Evolutionary conservation across 2,113 vertebrate genomes (phyloP).

Genomic region (Murina feae): DNA sequence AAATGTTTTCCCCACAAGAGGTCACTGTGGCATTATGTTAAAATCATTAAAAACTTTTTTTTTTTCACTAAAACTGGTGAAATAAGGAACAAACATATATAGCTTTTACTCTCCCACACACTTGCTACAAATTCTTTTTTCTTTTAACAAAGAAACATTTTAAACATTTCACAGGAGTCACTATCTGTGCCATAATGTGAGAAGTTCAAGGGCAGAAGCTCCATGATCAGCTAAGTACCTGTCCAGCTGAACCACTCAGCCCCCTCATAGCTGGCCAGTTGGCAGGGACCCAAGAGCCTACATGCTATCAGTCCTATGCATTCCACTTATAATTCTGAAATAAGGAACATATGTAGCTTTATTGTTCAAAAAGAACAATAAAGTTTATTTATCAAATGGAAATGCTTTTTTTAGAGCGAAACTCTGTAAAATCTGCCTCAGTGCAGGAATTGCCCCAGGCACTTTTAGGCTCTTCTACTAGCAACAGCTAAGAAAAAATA

Average conservation of each 20-base stretch:
- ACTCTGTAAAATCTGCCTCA: neutral
- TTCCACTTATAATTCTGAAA: neutral
- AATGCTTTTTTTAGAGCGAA: constrained; percentile 23
- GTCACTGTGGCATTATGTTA: constrained; percentile 70
- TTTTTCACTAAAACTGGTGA: neutral
- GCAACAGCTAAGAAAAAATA: neutral
- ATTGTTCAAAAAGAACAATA: too few relatives aligned
- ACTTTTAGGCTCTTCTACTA: neutral
- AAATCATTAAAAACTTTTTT: neutral
- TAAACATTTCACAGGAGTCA: neutral
- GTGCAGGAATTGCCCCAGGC: neutral
- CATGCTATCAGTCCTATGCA: neutral
- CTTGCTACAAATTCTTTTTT: neutral
- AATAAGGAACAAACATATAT: neutral
- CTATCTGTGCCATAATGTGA: neutral
- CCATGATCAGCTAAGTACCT: neutral
- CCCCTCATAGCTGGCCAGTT: neutral
- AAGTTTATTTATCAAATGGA: neutral
- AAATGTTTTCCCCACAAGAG: constrained; percentile 75
- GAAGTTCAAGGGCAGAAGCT: neutral
- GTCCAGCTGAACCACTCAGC: neutral
- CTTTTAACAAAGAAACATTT: neutral
- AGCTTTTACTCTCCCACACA: neutral
- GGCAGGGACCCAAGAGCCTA: neutral
- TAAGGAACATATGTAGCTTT: neutral